Evolutionary conservation across 23 tunicate genomes (phyloP), one percentile per base, ranked within the genome.

Genomic region (Ciona savignyi): DNA sequence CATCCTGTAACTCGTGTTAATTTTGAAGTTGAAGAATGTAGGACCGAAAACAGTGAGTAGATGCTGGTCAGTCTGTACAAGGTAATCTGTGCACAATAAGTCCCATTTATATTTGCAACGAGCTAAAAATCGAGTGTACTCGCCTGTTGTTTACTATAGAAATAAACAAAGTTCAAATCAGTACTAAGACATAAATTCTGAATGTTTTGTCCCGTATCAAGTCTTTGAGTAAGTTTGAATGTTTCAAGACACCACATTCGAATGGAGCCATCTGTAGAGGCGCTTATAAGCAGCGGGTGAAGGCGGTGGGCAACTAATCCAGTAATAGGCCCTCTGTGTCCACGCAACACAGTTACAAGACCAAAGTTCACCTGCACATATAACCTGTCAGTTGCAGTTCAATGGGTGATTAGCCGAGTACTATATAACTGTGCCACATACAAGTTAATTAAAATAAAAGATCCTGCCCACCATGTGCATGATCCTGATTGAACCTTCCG

Each of bases 171-270:
- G 48, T 60, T 78, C 15, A 60, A 26, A 51, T 78, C 78, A 6
- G 69, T 23, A 33, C 85, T 35, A 15, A 83, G 25, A 27, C 35
- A 27, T 25, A 90, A 26, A 25, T 66, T 32, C 22, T 72, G 74
- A 69, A 90, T 79, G 19, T 22, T 23, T 22, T 74, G 80, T 20
- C 76, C 85, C 2, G 79, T 72, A 30, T 83, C 86, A 0, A 90
- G 62, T 29, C 84, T 74, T 42, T 90, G 86, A 25, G 51, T 83
- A 32, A 73, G 56, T 25, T 51, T 70, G 48, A 90, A 90, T 23
- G 97, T 90, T 56, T 90, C 85, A 42, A 90, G 62, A 33, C 97
- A 90, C 97, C 97, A 90, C 51, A 83, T 63, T 62, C 87, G 34
- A 4, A 90, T 90, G 0, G 78, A 69, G 4, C 84, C 84, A 42